These are phyloP conservation scores for Umimayanthus kanabou DNA, from an alignment of 92 coral and sea anemone species.

Conservation along the genomic window DNA sequence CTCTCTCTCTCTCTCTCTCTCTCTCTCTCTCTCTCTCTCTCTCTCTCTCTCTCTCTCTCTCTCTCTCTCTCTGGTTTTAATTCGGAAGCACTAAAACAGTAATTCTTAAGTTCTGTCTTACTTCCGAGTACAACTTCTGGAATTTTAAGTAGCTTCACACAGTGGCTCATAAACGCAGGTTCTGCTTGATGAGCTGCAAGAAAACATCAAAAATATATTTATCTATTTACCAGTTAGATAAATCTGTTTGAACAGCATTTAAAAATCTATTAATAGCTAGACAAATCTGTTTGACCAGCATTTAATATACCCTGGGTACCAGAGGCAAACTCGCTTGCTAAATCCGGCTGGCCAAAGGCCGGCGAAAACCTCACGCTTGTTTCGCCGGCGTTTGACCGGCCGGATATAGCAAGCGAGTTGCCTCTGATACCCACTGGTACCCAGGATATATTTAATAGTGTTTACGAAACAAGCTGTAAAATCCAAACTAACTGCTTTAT, in stretches of 20 bases:
- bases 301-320: too few relatives aligned
- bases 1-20: too few relatives aligned
- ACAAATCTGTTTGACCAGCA: neutral
- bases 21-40: too few relatives aligned
- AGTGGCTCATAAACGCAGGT: neutral
- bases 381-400: too few relatives aligned
- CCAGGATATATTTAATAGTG: too few relatives aligned
- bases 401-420: too few relatives aligned
- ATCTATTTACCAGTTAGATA: neutral
- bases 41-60: too few relatives aligned
- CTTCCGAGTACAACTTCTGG: neutral
- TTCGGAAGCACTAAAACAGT: neutral
- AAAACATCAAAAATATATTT: neutral
- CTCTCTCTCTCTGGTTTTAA: neutral
- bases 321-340: too few relatives aligned
- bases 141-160: neutral
- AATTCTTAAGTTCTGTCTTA: neutral
- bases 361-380: too few relatives aligned
- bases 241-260: too few relatives aligned
- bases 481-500: neutral
- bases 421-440: too few relatives aligned
- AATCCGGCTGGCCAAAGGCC: too few relatives aligned
- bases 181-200: neutral
- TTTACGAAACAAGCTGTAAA: neutral
- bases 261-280: neutral